Base-by-base conservation (phyloP, 2,888 invertebrate species). In the Apoda limacodes region DNA sequence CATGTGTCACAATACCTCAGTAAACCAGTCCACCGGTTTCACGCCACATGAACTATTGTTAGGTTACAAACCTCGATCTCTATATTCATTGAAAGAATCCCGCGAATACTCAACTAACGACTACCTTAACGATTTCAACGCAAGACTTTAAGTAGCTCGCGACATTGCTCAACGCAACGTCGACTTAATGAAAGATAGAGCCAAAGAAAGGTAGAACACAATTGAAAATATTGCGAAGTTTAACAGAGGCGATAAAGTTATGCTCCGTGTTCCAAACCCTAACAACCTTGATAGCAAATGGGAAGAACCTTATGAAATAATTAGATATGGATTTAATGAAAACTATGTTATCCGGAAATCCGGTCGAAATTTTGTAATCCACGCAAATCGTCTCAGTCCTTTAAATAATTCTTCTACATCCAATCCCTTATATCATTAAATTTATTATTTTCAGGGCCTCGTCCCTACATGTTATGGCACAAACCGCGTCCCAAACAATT, bases 21-120 rank as follows among this genome's bases (percentile, higher is more conserved):
- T 52, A 2, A 55, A 55, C 25, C 32, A 26, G 5, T 49, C 52
- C 1, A 53, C 56, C 1, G 45, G 42, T 6, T 52, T 37, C 9
- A 53, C 47, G 14, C 50, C 52, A 6, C 46, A 55, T 19, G 52
- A 55, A 52, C 33, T 55, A 5, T 28, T 55, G 4, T 56, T 58
- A 13, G 53, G 53, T 7, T 52, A 36, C 19, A 56, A 55, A 40
- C 50, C 45, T n/a, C 41, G 46, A 13, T 37, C 43, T 4, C 39
- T 49, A 4, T 52, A 46, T 19, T 38, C 45, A 1, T 3, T 46
- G 0, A 50, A 45, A 45, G 6, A 20, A 11, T 33, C 32, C 5
- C 32, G 39, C 0, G 45, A 49, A 1, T 45, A 48, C 11, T 43
- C 45, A 2, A 34, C 44, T 2, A 24, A 20, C 13, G 50, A 55